Conservation (phyloP, 2,797 vertebrate genomes). For the Mallotus villosus region DNA sequence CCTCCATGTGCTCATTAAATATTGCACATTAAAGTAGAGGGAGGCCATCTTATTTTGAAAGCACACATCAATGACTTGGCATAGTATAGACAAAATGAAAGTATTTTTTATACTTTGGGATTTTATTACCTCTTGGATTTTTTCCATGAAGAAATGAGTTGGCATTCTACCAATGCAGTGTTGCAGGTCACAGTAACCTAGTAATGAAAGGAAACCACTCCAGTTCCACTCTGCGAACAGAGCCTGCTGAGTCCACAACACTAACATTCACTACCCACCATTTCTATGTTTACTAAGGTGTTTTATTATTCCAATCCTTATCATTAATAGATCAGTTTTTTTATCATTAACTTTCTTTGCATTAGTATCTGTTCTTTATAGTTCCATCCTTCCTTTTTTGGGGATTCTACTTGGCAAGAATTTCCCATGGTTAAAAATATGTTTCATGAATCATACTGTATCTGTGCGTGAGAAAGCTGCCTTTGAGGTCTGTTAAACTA, state of each 20-base stretch:
- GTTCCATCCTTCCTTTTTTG: neutral
- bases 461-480: neutral
- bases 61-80: slow-evolving; percentile 12
- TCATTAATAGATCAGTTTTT: slow-evolving; percentile 12
- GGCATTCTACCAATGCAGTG: slow-evolving; percentile 47
- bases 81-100: slow-evolving; percentile 15
- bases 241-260: slow-evolving; percentile 38
- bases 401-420: neutral
- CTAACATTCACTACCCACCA: slow-evolving; percentile 57
- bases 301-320: slow-evolving; percentile 24
- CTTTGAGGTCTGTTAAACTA: slow-evolving; percentile 22
- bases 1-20: too few relatives aligned
- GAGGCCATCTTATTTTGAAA: neutral
- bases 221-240: slow-evolving; percentile 56
- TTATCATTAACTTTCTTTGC: neutral
- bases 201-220: slow-evolving; percentile 61
- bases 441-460: neutral
- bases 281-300: slow-evolving; percentile 25
- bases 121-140: slow-evolving; percentile 48
- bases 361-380: neutral
- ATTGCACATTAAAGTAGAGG: neutral
- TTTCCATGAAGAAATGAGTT: slow-evolving; percentile 47
- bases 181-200: slow-evolving; percentile 78
- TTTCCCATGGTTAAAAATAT: neutral
- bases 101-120: slow-evolving; percentile 25